Conservation (phyloP, 2,888 invertebrate genomes). For the Platycheirus rosarum region DNA sequence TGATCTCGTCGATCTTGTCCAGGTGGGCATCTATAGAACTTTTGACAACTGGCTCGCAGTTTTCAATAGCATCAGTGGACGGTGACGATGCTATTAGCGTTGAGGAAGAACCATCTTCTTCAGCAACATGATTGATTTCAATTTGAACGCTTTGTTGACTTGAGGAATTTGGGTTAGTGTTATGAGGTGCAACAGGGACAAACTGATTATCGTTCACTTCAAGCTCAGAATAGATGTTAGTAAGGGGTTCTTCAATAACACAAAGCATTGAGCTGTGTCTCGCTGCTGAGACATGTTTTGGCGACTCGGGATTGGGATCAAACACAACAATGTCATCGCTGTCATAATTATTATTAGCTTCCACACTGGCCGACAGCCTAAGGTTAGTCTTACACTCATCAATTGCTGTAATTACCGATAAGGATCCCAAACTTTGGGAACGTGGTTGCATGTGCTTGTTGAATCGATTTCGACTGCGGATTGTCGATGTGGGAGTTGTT, state of each 20-base stretch:
- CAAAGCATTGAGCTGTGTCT: constrained; percentile 80
- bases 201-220: constrained; percentile 75
- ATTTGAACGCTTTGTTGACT: constrained; percentile 76
- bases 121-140: constrained; percentile 77
- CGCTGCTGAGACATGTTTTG: constrained; percentile 73
- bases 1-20: constrained; percentile 81
- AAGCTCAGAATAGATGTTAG: constrained; percentile 81
- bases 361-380: constrained; percentile 80
- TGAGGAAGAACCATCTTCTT: background rate
- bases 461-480: constrained; percentile 77
- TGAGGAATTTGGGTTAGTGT: constrained; percentile 54
- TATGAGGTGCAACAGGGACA: constrained; percentile 74
- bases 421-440: constrained; percentile 81
- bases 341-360: constrained; percentile 76
- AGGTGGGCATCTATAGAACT: constrained; percentile 81
- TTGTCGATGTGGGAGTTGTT: constrained; percentile 79
- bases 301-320: constrained; percentile 75
- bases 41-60: constrained; percentile 75
- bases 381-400: constrained; percentile 78
- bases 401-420: constrained; percentile 82
- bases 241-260: constrained; percentile 78
- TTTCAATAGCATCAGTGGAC: constrained; percentile 26
- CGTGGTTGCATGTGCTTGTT: constrained; percentile 79
- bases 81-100: constrained; percentile 36
- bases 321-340: constrained; percentile 77